Conservation (phyloP, 2,113 vertebrate species). For the Mus pahari region DNA sequence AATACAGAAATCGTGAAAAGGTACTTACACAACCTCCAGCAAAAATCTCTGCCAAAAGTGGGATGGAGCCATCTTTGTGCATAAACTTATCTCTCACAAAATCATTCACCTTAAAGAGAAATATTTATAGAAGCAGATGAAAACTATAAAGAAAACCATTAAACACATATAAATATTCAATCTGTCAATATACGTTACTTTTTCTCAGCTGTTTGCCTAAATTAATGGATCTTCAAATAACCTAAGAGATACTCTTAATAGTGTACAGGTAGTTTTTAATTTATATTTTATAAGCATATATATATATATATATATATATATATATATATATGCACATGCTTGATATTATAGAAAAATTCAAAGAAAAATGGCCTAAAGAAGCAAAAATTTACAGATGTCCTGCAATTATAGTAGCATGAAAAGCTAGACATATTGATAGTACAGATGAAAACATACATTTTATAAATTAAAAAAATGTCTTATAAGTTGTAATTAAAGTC, state of each 20-base stretch:
- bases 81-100: conserved; percentile 93
- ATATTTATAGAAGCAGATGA: conserved; percentile 70
- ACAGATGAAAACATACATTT: conserved; percentile 23
- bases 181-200: not conserved
- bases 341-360: conserved; percentile 31
- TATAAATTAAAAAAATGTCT: conserved; percentile 44
- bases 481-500: conserved; percentile 54
- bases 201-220: not conserved
- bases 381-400: conserved; percentile 4
- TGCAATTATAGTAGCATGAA: not conserved
- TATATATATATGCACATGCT: not conserved
- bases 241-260: conserved; percentile 10
- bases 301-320: not conserved
- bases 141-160: conserved; percentile 51
- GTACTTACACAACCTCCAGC: conserved; percentile 94
- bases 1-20: not conserved
- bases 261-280: not conserved
- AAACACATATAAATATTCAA: conserved; percentile 37
- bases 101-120: conserved; percentile 92
- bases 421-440: not conserved
- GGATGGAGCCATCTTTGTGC: conserved; percentile 89
- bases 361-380: not conserved
- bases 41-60: conserved; percentile 90
- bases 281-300: not conserved
- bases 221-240: conserved; percentile 43